Evolutionary conservation across 2,888 invertebrate genomes (phyloP).

Genomic region (Reticulitermes lucifugus): DNA sequence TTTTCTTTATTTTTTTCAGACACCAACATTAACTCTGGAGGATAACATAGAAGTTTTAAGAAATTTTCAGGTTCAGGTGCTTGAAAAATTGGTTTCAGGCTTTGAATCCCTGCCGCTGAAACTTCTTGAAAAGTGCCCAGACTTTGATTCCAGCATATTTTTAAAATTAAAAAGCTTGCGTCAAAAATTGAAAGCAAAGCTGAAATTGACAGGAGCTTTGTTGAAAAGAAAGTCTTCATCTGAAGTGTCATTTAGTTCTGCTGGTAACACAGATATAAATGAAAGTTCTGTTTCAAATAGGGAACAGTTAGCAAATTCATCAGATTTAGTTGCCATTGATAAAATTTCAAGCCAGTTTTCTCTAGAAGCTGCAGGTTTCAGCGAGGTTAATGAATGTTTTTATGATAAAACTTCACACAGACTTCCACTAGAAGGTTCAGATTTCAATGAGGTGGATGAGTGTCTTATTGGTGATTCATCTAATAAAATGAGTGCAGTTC

Average conservation of each 20-base stretch:
- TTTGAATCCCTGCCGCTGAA: constrained; percentile 74
- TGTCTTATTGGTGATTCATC: too few species aligned
- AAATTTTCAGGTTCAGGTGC: constrained; percentile 69
- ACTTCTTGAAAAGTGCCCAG: constrained; percentile 71
- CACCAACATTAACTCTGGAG: constrained; percentile 4
- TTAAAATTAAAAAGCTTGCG: constrained; percentile 65
- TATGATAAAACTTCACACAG: not conserved
- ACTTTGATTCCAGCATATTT: constrained; percentile 70
- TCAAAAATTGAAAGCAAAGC: constrained; percentile 70
- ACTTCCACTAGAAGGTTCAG: not conserved
- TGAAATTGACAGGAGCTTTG: constrained; percentile 62
- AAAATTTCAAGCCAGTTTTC: not conserved
- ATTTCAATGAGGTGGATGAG: not conserved
- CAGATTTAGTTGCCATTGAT: not conserved
- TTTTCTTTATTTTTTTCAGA: constrained; percentile 16
- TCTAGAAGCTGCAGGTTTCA: not conserved
- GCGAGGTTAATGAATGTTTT: too few species aligned
- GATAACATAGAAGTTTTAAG: constrained; percentile 58
- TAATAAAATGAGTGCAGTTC: too few species aligned
- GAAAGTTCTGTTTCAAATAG: not conserved
- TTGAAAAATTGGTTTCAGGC: constrained; percentile 73
- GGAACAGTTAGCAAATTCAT: not conserved
- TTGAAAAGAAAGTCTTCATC: constrained; percentile 55
- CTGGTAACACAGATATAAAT: not conserved
- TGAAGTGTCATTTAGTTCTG: not conserved